These are phyloP conservation scores for Musca vetustissima DNA, from an alignment of 1,140 invertebrate genomes.

Conservation along the genomic window DNA sequence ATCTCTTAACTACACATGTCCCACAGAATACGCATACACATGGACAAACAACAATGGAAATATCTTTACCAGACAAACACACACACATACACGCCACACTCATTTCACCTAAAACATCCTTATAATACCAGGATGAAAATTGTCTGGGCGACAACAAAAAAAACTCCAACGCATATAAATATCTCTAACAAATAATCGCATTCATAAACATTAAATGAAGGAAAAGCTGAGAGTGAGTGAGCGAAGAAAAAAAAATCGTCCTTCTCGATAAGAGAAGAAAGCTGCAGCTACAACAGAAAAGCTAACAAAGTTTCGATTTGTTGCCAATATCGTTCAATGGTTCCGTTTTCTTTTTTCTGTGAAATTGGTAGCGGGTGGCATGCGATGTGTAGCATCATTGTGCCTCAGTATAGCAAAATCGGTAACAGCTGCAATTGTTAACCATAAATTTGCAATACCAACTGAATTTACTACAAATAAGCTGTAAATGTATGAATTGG, in stretches of 20 bases:
- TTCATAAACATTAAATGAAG: slow-evolving; percentile 18
- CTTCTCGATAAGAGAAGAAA: too few species aligned
- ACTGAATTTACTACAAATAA: slow-evolving; percentile 22
- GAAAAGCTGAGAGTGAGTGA: background rate
- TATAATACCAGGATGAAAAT: slow-evolving; percentile 12
- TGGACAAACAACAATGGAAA: background rate
- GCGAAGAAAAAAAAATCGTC: too few species aligned
- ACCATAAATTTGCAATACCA: slow-evolving; percentile 16
- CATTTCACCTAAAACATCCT: background rate
- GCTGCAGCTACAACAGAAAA: background rate
- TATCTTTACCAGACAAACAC: slow-evolving; percentile 7
- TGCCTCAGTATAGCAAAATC: too few species aligned
- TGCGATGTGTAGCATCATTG: too few species aligned
- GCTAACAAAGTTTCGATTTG: slow-evolving; percentile 6
- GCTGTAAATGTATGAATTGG: slow-evolving; percentile 11
- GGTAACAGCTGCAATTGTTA: slow-evolving; percentile 19
- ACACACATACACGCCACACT: background rate
- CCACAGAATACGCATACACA: too few species aligned
- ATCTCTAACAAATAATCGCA: slow-evolving; percentile 22
- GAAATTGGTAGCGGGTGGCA: too few species aligned
- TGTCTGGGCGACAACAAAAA: background rate
- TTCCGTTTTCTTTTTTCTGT: too few species aligned
- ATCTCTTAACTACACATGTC: too few species aligned
- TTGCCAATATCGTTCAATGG: background rate
- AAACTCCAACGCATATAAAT: slow-evolving; percentile 19